Base-by-base conservation (phyloP, 2,888 invertebrate species). In the Amiota mariae region DNA sequence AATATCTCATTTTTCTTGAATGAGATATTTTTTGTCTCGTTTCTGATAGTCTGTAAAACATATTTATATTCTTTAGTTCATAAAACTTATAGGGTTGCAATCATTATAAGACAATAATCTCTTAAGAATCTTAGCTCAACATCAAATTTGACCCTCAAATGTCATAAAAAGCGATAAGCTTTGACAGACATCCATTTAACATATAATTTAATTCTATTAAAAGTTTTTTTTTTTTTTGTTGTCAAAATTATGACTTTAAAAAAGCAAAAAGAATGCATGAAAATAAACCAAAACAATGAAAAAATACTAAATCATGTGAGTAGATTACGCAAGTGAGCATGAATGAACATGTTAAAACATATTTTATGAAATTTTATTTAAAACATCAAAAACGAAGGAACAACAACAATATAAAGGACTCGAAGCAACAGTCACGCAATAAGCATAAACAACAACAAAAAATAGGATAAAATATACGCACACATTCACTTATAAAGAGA, bases 341-440 rank as follows among this genome's bases (percentile, higher is more conserved):
- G 18, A 18, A 18, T 59, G 20, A 20, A 59, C 59, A 59, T 59
- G 59, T 59, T 18, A 12, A 18, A 20, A 59, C 59, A 59, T 59
- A 59, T 59, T 59, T 59, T 59, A 59, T 59, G 24, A 63, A 63
- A 63, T 63, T 63, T 63, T 24, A 63, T 11, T 63, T 63, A 63
- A 13, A 63, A 63, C 59, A 20, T 8, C 59, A 59, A 20, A 24
- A 24, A 20, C 20, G 15, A 66, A n/a, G 15, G 66, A 12, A 59
- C 9, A 15, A 59, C 15, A 59, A 59, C 18, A 18, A 2, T 59
- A 15, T 18, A 59, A 59, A 13, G 11, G 18, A 51, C 9, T 9
- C 47, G 66, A 66, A 48, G 66, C 48, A 66, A 66, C 66, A 48
- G 49, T 48, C 66, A 66, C 47, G 66, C 47, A 66, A 66, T 66